phyloP scores from a whole-genome alignment of 2,797 vertebrate species.

The Centropyge bicolor region DNA sequence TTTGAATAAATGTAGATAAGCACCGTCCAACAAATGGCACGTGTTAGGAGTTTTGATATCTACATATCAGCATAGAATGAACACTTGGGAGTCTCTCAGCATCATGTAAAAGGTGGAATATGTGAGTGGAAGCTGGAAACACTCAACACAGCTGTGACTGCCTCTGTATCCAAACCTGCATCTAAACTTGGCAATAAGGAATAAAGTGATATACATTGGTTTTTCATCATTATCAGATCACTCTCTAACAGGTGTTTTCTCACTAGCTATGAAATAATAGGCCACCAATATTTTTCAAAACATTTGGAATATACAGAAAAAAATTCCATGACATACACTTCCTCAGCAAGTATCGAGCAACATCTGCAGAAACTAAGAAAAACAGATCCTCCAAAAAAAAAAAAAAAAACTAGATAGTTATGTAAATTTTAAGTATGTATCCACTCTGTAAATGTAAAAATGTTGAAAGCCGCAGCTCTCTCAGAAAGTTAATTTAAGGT shows the following conservation, averaged over 20 bases:
- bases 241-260: conserved; percentile 27
- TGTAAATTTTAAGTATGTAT: conserved; percentile 57
- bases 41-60: conserved; percentile 6
- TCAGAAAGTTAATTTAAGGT: conserved; percentile 73
- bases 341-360: conserved; percentile 44
- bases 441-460: conserved; percentile 65
- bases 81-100: not conserved
- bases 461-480: conserved; percentile 55
- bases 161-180: conserved; percentile 6
- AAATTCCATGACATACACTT: conserved; percentile 32
- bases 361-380: conserved; percentile 46
- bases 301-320: conserved; percentile 35
- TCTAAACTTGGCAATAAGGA: conserved; percentile 22
- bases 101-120: conserved; percentile 10
- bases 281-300: conserved; percentile 30
- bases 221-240: conserved; percentile 32
- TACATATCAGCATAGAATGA: conserved; percentile 17
- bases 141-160: conserved; percentile 16
- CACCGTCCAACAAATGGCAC: conserved; percentile 10
- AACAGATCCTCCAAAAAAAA: conserved; percentile 8
- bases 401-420: conserved; percentile 53
- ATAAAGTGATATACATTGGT: conserved; percentile 11
- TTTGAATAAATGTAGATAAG: conserved; percentile 21
- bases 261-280: conserved; percentile 39
- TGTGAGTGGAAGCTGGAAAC: conserved; percentile 16